Base-by-base conservation (phyloP, 1,140 invertebrate species). In the Neuroterus valhalla region DNA sequence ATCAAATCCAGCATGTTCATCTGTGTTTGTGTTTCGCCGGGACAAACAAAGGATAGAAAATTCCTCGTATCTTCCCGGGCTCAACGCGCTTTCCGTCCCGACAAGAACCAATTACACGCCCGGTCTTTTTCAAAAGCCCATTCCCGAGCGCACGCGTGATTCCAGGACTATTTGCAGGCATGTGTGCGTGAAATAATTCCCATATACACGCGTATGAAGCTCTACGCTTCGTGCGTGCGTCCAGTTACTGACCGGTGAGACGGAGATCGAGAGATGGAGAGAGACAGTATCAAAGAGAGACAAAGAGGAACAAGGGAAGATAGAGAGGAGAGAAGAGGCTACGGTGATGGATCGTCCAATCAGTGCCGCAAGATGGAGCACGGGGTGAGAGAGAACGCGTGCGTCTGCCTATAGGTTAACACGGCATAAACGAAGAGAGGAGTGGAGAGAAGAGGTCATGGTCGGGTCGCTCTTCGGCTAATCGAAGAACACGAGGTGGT, bases 331-430 rank as follows among this genome's bases (percentile, higher is more conserved):
- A 85, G 82, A 83, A 80, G 75, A 81, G 77, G 80, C 78, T 62
- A 71, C 82, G 78, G 89, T 90, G 90, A 91, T 91, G 90, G 90
- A 91, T 91, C 87, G 89, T 90, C 90, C 90, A 91, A 91, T 91
- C 90, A 91, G 89, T 91, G 90, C 89, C 86, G 85, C 86, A 88
- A 89, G 89, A 90, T 89, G 88, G 88, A 90, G 87, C 87, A 89
- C 88, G 78, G 79, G 68, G 82, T 82, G 82, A 85, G 81, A 83
- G 76, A 43, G 69, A 48, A 67, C 48, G 74, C 71, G 79, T 78
- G 75, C 78, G 79, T 75, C 86, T 83, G 85, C 82, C 84, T 82
- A 83, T 85, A 84, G 86, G 80, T 85, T 82, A 82, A 78, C 68
- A 75, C 72, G 76, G 76, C 70, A 79, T 79, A 79, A 67, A 71